Percentiles rank a stretch among this genome's conserved stretches.
Conservation (phyloP, 2,888 invertebrate species). For the Orthonychiurus folsomi region DNA sequence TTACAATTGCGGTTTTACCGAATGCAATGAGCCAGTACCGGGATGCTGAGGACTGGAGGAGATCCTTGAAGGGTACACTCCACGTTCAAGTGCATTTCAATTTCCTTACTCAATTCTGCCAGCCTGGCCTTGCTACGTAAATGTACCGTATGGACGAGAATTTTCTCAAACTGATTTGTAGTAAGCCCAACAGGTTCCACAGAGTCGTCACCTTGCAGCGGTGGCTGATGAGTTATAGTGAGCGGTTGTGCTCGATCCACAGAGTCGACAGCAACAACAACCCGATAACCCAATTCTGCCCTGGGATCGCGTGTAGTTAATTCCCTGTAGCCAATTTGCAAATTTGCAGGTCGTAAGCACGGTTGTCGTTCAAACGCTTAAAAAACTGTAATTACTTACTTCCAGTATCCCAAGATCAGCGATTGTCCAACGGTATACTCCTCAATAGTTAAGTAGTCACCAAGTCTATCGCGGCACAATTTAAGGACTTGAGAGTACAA, state of each 20-base stretch:
- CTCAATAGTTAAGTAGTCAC: slow-evolving; percentile 80
- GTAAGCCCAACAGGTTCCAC: slow-evolving; percentile 46
- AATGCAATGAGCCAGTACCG: slow-evolving; percentile 73
- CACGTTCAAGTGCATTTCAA: slow-evolving; percentile 47
- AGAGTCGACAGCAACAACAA: slow-evolving; percentile 79
- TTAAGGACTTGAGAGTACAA: slow-evolving; percentile 80
- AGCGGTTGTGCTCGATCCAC: slow-evolving; percentile 68
- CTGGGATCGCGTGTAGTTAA: slow-evolving; percentile 56
- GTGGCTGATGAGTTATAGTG: slow-evolving; percentile 48
- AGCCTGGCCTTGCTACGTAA: slow-evolving; percentile 77
- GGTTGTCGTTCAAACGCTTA: no score
- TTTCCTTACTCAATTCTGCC: slow-evolving; percentile 67
- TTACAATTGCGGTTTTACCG: slow-evolving; percentile 15
- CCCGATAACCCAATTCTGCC: slow-evolving; percentile 76
- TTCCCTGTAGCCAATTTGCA: slow-evolving; percentile 46
- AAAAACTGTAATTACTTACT: slow-evolving; percentile 53
- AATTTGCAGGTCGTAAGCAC: neutral
- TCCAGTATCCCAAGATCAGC: slow-evolving; percentile 91
- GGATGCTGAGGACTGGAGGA: slow-evolving; percentile 84
- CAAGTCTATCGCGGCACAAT: slow-evolving; percentile 75
- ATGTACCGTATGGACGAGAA: slow-evolving; percentile 90
- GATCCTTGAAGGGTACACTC: slow-evolving; percentile 78
- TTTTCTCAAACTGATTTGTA: slow-evolving; percentile 62
- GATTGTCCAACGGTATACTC: slow-evolving; percentile 82
- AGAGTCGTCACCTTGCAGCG: slow-evolving; percentile 46